These are phyloP conservation scores for Propsilocerus akamusi DNA, from an alignment of 1,140 invertebrate genomes.

Conservation along the genomic window DNA sequence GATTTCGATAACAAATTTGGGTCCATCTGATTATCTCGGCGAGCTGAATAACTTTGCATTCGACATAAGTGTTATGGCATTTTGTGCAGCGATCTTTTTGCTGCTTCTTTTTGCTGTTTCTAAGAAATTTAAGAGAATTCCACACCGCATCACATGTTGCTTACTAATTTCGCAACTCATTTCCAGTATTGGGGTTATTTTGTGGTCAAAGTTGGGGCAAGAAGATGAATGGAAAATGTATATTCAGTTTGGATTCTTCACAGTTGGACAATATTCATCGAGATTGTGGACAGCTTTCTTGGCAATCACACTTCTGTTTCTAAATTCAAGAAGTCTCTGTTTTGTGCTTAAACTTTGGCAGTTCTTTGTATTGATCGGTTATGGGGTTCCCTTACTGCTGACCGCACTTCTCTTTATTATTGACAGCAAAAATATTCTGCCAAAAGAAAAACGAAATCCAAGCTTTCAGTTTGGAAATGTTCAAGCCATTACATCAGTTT, in stretches of 20 bases:
- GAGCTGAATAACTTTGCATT: conserved; percentile 64
- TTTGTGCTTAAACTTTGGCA: conserved; percentile 57
- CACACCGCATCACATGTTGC: conserved; percentile 63
- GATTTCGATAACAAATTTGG: conserved; percentile 52
- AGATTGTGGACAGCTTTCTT: conserved; percentile 69
- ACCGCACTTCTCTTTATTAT: conserved; percentile 32
- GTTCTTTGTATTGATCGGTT: conserved; percentile 35
- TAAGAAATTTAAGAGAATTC: conserved; percentile 56
- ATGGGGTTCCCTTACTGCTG: conserved; percentile 40
- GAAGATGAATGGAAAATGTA: conserved; percentile 34
- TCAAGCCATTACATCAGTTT: conserved; percentile 47
- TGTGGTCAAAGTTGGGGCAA: conserved; percentile 37
- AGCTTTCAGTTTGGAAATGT: conserved; percentile 61
- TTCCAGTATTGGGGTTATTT: conserved; percentile 42
- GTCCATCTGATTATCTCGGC: conserved; percentile 46
- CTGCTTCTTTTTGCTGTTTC: conserved; percentile 55
- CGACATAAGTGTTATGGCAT: conserved; percentile 60
- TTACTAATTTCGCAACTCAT: conserved; percentile 58
- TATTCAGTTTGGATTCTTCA: conserved; percentile 51
- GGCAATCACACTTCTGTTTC: conserved; percentile 57
- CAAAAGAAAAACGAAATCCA: conserved; percentile 41
- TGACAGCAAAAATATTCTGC: conserved; percentile 25
- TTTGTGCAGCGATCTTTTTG: conserved; percentile 59
- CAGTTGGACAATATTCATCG: conserved; percentile 53
- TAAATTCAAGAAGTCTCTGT: conserved; percentile 62